Conservation (phyloP, 1,140 invertebrate species). For the Halotydeus destructor region DNA sequence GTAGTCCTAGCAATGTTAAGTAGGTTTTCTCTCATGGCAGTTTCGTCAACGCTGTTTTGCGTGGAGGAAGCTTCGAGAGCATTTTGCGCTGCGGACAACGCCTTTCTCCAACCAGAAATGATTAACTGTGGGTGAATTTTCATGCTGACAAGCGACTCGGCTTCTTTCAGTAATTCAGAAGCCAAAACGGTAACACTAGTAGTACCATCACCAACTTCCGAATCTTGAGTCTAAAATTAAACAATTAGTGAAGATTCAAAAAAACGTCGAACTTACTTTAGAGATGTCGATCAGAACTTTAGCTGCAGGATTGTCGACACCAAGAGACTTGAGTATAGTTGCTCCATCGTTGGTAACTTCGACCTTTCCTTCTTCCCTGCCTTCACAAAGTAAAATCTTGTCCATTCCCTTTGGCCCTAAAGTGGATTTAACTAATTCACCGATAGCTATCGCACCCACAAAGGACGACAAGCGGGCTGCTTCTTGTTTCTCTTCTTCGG, state of each 20-base stretch:
- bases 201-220: conserved; percentile 98
- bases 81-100: conserved; percentile 53
- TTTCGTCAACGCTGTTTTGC: conserved; percentile 43
- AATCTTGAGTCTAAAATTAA: conserved; percentile 60
- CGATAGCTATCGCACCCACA: conserved; percentile 92
- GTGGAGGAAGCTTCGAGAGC: conserved; percentile 52
- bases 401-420: conserved; percentile 99
- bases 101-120: conserved; percentile 77
- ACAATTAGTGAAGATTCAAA: conserved; percentile 5
- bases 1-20: conserved; percentile 94
- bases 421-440: conserved; percentile 93
- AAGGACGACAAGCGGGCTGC: conserved; percentile 61
- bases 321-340: conserved; percentile 86
- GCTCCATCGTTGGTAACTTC: conserved; percentile 99
- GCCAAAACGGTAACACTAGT: conserved; percentile 95
- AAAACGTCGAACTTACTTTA: conserved; percentile 5
- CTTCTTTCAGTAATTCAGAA: conserved; percentile 80
- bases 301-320: conserved; percentile 95
- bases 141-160: conserved; percentile 76
- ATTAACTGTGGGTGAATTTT: conserved; percentile 98
- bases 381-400: conserved; percentile 79
- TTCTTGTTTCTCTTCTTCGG: conserved; percentile 93
- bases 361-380: conserved; percentile 57
- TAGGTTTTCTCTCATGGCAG: conserved; percentile 63
- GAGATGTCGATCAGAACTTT: conserved; percentile 64